These are phyloP conservation scores for Bostrychus sinensis DNA, from an alignment of 2,113 vertebrate species.

Conservation along the genomic window DNA sequence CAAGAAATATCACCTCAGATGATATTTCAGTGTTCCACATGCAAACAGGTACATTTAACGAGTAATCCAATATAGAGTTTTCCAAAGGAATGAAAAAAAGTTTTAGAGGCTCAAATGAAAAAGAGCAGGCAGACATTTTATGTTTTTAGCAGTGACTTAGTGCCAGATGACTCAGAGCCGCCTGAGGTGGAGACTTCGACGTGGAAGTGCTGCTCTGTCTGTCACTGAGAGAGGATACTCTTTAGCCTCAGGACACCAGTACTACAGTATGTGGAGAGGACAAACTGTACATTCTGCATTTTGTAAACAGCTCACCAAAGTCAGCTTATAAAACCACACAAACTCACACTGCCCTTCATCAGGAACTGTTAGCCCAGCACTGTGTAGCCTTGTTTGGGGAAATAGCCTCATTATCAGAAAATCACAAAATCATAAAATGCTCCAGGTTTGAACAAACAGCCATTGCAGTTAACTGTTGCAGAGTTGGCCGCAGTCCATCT, in stretches of 20 bases:
- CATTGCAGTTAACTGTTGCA: background rate
- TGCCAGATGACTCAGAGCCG: conserved; percentile 8
- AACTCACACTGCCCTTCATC: background rate
- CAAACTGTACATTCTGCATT: background rate
- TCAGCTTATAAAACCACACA: background rate
- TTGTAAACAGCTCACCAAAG: background rate
- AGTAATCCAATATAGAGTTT: background rate
- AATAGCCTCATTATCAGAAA: background rate
- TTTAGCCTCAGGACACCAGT: conserved; percentile 17
- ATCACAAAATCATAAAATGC: conserved; percentile 2
- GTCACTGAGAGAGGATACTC: conserved; percentile 4
- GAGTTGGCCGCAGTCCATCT: background rate
- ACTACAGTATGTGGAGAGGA: background rate
- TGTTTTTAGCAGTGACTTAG: conserved; percentile 2
- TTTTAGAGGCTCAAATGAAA: background rate
- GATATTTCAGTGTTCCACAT: background rate
- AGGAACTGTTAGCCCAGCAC: background rate
- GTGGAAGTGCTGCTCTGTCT: background rate
- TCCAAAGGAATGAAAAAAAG: background rate
- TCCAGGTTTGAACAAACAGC: background rate
- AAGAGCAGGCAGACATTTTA: background rate
- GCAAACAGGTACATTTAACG: background rate
- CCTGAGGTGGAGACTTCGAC: conserved; percentile 9
- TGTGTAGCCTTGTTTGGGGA: background rate
- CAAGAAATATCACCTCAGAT: background rate